These are phyloP conservation scores for Centropristis striata DNA, from an alignment of 2,113 vertebrate species.

Conservation along the genomic window DNA sequence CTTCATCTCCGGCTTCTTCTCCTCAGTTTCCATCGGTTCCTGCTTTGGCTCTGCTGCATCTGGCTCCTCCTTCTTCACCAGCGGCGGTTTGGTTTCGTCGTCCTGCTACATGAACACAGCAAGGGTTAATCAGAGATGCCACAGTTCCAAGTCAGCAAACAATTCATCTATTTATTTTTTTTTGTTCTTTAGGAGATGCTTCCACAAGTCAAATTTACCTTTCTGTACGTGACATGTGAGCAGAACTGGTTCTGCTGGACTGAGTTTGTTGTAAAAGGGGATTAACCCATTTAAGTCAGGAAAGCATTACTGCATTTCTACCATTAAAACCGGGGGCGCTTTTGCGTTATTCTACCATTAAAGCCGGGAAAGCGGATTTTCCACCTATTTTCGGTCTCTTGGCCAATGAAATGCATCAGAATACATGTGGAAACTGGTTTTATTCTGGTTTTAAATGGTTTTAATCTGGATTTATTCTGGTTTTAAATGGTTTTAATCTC, in stretches of 20 bases:
- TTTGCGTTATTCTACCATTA: no score
- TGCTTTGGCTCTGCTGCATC: conserved; percentile 88
- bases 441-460: no score
- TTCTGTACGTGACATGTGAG: not conserved
- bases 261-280: not conserved
- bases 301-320: no score
- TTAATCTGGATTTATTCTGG: no score
- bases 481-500: no score
- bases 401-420: no score
- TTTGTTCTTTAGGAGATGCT: not conserved
- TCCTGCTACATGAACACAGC: conserved; percentile 60
- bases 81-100: conserved; percentile 79
- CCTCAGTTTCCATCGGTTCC: conserved; percentile 95
- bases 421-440: no score
- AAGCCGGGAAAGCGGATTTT: no score
- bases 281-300: no score
- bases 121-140: conserved; percentile 19
- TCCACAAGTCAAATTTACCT: not conserved
- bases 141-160: not conserved
- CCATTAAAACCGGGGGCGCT: no score
- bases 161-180: not conserved
- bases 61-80: conserved; percentile 90
- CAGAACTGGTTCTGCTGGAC: not conserved
- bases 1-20: conserved; percentile 93
- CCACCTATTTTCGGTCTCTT: no score